phyloP scores from a whole-genome alignment of 2,797 vertebrate species.

The Melanotaenia boesemani region DNA sequence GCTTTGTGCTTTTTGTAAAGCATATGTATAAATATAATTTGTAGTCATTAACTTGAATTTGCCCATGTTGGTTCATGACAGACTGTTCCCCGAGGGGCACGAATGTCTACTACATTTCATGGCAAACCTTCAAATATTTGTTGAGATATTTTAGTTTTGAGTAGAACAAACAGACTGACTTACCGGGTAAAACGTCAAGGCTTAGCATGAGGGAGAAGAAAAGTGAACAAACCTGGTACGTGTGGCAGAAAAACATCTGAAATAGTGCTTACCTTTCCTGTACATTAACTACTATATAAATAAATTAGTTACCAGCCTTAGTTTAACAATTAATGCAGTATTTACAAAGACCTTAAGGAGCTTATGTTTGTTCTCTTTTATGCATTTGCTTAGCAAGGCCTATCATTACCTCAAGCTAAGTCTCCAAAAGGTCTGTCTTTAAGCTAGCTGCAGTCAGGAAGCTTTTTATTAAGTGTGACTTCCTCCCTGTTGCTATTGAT shows the following conservation, averaged over 20 bases:
- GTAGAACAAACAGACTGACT: background rate
- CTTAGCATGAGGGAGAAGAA: background rate
- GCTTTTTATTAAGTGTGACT: conserved; percentile 56
- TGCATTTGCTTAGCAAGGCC: conserved; percentile 4
- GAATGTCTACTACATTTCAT: background rate
- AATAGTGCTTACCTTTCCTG: background rate
- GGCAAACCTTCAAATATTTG: conserved; percentile 1
- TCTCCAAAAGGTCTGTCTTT: conserved; percentile 14
- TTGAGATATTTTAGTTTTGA: background rate
- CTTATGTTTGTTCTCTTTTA: background rate
- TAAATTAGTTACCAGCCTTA: background rate
- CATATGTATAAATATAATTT: background rate
- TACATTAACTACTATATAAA: background rate
- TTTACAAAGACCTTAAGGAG: background rate
- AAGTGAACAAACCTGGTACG: background rate
- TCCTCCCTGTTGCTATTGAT: conserved; percentile 50
- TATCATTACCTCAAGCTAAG: conserved; percentile 22
- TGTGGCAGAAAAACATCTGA: background rate
- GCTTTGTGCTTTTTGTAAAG: too few species aligned
- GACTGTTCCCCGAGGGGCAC: background rate
- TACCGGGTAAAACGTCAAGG: background rate
- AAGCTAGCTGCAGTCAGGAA: conserved; percentile 37
- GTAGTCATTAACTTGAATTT: background rate
- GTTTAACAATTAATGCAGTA: background rate
- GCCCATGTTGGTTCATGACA: too few species aligned